These are phyloP conservation scores for Galagoides demidoff DNA, from an alignment of 2,797 vertebrate genomes.

Conservation along the genomic window DNA sequence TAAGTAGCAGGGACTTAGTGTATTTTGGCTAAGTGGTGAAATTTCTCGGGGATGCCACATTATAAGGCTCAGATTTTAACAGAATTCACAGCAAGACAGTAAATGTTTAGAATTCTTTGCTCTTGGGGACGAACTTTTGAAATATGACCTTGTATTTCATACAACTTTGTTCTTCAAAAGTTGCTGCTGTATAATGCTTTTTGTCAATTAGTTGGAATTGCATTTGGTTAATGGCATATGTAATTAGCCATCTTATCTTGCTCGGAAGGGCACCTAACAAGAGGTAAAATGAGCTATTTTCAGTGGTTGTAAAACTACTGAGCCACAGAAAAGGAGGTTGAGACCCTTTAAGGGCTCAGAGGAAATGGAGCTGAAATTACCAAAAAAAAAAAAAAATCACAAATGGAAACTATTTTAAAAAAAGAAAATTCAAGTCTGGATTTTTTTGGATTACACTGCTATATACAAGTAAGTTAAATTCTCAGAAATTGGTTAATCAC, in stretches of 20 bases:
- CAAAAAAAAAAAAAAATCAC: background rate
- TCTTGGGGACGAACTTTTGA: constrained; percentile 46
- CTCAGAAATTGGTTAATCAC: background rate
- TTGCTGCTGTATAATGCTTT: constrained; percentile 64
- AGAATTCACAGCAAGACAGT: background rate
- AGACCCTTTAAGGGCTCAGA: constrained; percentile 64
- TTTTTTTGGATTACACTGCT: background rate
- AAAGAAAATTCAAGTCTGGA: background rate
- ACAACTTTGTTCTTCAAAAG: constrained; percentile 73
- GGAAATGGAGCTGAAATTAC: constrained; percentile 69
- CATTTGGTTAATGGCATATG: constrained; percentile 77
- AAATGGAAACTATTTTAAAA: background rate
- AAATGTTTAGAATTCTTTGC: constrained; percentile 53
- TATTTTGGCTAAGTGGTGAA: background rate
- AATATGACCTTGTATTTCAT: constrained; percentile 54
- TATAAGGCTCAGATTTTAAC: background rate
- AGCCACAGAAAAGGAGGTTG: constrained; percentile 70
- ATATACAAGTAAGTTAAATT: background rate
- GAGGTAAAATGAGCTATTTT: constrained; percentile 79
- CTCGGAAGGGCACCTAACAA: constrained; percentile 78
- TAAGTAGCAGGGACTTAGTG: background rate
- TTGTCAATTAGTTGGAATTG: constrained; percentile 75
- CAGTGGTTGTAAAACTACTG: constrained; percentile 68
- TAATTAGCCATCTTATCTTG: constrained; percentile 79
- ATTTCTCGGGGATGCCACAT: background rate